Evolutionary conservation across 1,140 invertebrate genomes (phyloP).

Genomic region (Eumeta japonica): DNA sequence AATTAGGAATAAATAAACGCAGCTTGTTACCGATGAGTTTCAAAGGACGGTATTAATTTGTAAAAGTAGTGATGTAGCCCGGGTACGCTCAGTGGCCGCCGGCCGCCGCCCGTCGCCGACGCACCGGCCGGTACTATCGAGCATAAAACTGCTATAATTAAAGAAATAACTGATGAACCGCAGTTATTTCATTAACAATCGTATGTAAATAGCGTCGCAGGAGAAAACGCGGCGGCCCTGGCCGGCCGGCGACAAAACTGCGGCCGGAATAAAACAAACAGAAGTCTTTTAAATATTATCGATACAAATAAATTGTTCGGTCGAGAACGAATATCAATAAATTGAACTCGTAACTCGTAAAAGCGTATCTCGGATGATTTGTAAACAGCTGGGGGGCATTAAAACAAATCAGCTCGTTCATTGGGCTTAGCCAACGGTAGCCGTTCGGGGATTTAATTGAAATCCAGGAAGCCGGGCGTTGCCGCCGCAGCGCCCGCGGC

Average conservation of each 20-base stretch:
- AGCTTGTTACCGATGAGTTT: background rate
- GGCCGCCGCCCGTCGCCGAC: no score
- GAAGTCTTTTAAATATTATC: slow-evolving; percentile 46
- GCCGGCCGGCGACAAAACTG: background rate
- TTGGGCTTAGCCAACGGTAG: slow-evolving; percentile 47
- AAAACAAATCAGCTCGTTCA: slow-evolving; percentile 44
- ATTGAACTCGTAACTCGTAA: slow-evolving; percentile 52
- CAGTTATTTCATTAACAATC: background rate
- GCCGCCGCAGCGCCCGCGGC: slow-evolving; percentile 2
- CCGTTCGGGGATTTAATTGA: slow-evolving; percentile 35
- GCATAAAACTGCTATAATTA: background rate
- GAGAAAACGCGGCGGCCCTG: background rate
- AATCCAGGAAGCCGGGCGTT: slow-evolving; percentile 18
- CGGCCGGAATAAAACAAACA: no score
- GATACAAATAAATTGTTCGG: slow-evolving; percentile 49
- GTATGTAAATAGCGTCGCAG: background rate
- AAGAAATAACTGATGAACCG: background rate
- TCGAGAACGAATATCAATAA: slow-evolving; percentile 49
- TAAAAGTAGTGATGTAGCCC: no score
- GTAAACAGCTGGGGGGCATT: slow-evolving; percentile 54
- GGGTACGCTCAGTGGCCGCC: no score
- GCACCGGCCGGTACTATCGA: background rate
- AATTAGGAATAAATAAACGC: no score
- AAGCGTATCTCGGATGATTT: slow-evolving; percentile 52
- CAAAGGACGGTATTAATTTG: slow-evolving; percentile 1